Conservation (phyloP, 1,140 invertebrate genomes). For the Apis dorsata region DNA sequence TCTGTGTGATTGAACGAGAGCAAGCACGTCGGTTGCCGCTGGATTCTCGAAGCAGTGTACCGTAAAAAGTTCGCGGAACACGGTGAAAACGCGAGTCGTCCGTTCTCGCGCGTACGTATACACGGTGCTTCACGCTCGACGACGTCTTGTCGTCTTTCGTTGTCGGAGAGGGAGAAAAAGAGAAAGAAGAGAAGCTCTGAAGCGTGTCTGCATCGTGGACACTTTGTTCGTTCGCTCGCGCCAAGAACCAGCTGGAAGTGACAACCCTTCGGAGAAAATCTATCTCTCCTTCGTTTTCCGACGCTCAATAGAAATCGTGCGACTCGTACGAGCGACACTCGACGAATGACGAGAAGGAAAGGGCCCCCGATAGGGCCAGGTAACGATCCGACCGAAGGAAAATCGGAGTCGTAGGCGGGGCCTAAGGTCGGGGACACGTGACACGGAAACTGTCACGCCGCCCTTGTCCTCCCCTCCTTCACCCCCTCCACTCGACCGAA, state of each 20-base stretch:
- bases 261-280: slow-evolving; percentile 19
- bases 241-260: slow-evolving; percentile 5
- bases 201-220: slow-evolving; percentile 33
- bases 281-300: too few species aligned
- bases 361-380: slow-evolving; percentile 36
- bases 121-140: slow-evolving; percentile 59
- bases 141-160: slow-evolving; percentile 34
- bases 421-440: slow-evolving; percentile 78
- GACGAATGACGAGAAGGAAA: slow-evolving; percentile 51
- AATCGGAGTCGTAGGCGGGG: slow-evolving; percentile 76
- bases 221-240: slow-evolving; percentile 8
- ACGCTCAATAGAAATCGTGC: not conserved
- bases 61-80: slow-evolving; percentile 57
- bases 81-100: slow-evolving; percentile 55
- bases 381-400: slow-evolving; percentile 69
- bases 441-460: slow-evolving; percentile 80
- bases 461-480: slow-evolving; percentile 71
- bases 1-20: slow-evolving; percentile 19
- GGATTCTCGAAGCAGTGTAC: slow-evolving; percentile 55
- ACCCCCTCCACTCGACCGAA: slow-evolving; percentile 58
- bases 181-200: not conserved
- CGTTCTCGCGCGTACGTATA: slow-evolving; percentile 37
- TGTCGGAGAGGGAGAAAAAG: slow-evolving; percentile 30
- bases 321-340: slow-evolving; percentile 16
- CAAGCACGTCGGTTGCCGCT: slow-evolving; percentile 35